A percentile compares a stretch with the other conserved stretches of the same genome.
Evolutionary conservation across 2,888 invertebrate genomes (phyloP).

Genomic region (Lasioglossum vierecki): DNA sequence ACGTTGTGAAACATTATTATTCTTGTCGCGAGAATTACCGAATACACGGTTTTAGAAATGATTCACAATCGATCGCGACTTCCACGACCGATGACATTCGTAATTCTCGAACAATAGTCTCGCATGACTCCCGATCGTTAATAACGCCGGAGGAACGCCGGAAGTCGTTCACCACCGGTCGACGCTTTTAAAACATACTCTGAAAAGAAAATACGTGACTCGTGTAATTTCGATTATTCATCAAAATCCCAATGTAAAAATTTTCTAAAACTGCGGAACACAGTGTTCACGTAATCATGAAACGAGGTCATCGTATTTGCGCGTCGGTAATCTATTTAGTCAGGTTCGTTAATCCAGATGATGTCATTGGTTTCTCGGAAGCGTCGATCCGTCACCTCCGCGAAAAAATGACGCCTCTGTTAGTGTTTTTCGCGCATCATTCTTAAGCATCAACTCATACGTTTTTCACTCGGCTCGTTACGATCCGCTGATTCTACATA

Average conservation of each 20-base stretch:
- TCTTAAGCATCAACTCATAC: not conserved
- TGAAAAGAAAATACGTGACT: not conserved
- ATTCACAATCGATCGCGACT: not conserved
- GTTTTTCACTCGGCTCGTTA: not conserved
- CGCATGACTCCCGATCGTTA: not conserved
- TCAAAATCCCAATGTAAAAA: not conserved
- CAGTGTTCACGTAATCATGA: slow-evolving; percentile 28
- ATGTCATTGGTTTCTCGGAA: slow-evolving; percentile 44
- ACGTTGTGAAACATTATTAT: slow-evolving; percentile 8
- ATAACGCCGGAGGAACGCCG: not conserved
- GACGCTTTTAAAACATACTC: not conserved
- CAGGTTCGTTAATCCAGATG: slow-evolving; percentile 42
- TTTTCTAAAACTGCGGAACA: not conserved
- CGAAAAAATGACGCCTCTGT: not conserved
- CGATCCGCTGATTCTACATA: not conserved
- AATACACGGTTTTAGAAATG: not conserved
- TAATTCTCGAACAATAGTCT: not conserved
- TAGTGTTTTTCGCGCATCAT: not conserved
- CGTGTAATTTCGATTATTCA: not conserved
- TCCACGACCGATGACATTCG: not conserved
- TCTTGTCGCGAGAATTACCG: not conserved
- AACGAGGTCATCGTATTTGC: slow-evolving; percentile 13
- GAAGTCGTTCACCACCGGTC: not conserved
- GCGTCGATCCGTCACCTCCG: slow-evolving; percentile 12
- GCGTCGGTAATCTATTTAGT: slow-evolving; percentile 20